These are phyloP conservation scores for Idaea biselata DNA, from an alignment of 2,888 invertebrate species.

Conservation along the genomic window DNA sequence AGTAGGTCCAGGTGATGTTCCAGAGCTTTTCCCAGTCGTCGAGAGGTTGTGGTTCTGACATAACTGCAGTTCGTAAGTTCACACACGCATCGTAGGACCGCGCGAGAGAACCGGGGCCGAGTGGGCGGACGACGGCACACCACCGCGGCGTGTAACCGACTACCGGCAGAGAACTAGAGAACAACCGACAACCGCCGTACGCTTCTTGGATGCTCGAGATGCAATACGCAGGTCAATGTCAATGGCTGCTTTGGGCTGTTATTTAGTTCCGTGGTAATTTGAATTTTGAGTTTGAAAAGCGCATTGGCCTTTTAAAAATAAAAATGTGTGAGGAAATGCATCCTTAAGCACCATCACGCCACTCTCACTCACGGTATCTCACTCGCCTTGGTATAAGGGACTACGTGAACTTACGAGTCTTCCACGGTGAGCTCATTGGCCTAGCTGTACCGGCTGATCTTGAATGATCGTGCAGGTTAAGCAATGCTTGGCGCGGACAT, in stretches of 20 bases:
- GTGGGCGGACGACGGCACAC: background rate
- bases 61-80: background rate
- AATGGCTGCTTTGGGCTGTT: background rate
- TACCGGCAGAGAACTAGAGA: background rate
- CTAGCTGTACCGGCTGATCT: no score
- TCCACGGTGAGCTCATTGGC: no score
- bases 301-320: no score
- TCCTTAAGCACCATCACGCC: no score
- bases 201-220: background rate
- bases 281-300: background rate
- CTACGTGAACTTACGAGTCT: no score
- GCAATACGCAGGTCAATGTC: slow-evolving; percentile 1
- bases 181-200: background rate
- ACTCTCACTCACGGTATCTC: no score
- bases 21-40: slow-evolving; percentile 31
- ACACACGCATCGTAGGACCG: background rate
- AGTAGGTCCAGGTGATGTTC: slow-evolving; percentile 29
- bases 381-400: no score
- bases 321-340: no score
- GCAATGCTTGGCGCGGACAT: no score
- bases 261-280: background rate
- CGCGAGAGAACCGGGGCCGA: background rate
- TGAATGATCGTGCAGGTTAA: no score
- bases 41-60: background rate
- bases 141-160: background rate